Evolutionary conservation across 2,888 invertebrate genomes (phyloP), one percentile per base, ranked within the genome.

Genomic region (Drosophila lutescens): DNA sequence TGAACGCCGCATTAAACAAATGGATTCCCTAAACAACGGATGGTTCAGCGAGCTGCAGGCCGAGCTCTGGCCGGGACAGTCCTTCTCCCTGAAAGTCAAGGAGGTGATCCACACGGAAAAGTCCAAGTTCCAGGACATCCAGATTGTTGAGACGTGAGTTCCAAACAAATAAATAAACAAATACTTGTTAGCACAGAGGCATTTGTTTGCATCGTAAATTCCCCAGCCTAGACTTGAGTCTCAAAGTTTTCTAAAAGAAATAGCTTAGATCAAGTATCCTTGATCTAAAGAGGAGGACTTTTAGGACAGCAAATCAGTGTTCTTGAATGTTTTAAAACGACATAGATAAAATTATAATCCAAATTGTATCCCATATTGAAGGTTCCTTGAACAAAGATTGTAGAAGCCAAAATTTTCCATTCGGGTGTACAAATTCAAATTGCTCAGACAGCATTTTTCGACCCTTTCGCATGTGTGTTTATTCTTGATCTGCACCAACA

Each of bases 11-110:
- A 62, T 41, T 60, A 60, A 60, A 49, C 47, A 49, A 46, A 57
- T 97, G 97, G 93, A 97, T 91, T 91, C 92, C 50, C 90, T 98
- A 63, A 94, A 94, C 82, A 93, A 95, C 86, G 96, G 97, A 74
- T 99, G 99, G 99, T 99, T 98, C 91, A 97, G 96, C 78, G 99
- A 99, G 93, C 93, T 96, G 17, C 97, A 96, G 89, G 95, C 96
- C 66, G 95, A 96, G 44, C 93, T 98, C 86, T 98, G 98, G 98
- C 97, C 97, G 0, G 98, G 98, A 0, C 96, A 98, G 81, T 95
- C 96, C 17, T 95, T 98, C 89, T 98, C 98, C 0, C 93, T 99
- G 71, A 94, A 97, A 93, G 95, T 98, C 0, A 95, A 96, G 50
- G 93, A 96, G 80, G 93, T 98, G 2, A 93, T 98, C 0, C 95